These are phyloP conservation scores for Calephelis perditalis DNA, from an alignment of 2,888 invertebrate species.

Conservation along the genomic window DNA sequence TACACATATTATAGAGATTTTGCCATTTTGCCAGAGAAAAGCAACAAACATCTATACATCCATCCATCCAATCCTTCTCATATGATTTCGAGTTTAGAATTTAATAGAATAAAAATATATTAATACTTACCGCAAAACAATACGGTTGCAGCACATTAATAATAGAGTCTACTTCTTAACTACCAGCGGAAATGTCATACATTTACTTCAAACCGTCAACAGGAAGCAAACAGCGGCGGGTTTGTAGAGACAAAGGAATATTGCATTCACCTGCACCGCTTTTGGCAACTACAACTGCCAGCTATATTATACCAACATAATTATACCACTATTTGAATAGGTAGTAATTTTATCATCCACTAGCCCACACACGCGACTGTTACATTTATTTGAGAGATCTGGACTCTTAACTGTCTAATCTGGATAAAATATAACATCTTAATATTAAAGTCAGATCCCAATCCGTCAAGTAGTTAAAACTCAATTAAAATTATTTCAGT, in stretches of 20 bases:
- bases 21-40: background rate
- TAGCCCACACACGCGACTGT: no score
- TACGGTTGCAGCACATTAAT: background rate
- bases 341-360: background rate
- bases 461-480: no score
- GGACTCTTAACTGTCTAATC: no score
- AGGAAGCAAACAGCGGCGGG: constrained; percentile 10
- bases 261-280: constrained; percentile 12
- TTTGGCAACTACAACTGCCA: constrained; percentile 11
- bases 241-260: constrained; percentile 9
- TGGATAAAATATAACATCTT: no score
- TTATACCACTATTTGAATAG: background rate
- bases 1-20: background rate
- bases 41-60: no score
- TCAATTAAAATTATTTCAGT: no score
- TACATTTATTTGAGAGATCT: no score
- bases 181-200: constrained; percentile 11
- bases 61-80: no score
- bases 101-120: no score
- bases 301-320: constrained; percentile 4
- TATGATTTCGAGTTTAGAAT: no score
- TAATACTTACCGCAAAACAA: no score
- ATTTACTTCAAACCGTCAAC: constrained; percentile 10
- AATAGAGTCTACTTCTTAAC: background rate
- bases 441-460: no score